Evolutionary conservation across 2,113 vertebrate genomes (phyloP).

Genomic region (Ginglymostoma cirratum): DNA sequence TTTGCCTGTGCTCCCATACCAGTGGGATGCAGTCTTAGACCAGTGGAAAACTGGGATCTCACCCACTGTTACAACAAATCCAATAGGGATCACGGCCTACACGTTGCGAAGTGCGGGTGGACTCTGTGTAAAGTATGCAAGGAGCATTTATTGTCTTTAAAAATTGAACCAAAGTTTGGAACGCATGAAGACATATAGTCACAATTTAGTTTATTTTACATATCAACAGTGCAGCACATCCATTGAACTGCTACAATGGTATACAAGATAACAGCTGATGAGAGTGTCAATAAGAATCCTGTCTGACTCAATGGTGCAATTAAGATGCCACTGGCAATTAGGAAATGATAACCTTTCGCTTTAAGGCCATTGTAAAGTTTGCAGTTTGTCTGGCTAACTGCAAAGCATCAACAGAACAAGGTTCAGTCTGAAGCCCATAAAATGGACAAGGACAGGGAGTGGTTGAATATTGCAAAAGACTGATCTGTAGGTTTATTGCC

Average conservation of each 20-base stretch:
- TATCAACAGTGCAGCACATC: not conserved
- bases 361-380: conserved; percentile 32
- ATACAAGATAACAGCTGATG: conserved; percentile 26
- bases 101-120: not conserved
- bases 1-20: not conserved
- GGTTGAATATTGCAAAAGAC: conserved; percentile 7
- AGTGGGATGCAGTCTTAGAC: not conserved
- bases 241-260: not conserved
- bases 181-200: not conserved
- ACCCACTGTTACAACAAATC: not conserved
- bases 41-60: not conserved
- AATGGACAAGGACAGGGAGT: conserved; percentile 36
- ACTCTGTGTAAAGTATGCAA: not conserved
- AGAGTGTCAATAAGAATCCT: conserved; percentile 30
- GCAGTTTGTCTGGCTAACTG: conserved; percentile 27
- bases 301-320: conserved; percentile 19
- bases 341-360: conserved; percentile 35
- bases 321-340: conserved; percentile 34
- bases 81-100: not conserved
- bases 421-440: conserved; percentile 34
- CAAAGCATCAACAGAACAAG: conserved; percentile 19
- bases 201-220: not conserved
- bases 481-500: conserved; percentile 25
- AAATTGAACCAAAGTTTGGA: not conserved
- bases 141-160: not conserved